Evolutionary conservation across 2,113 vertebrate species (phyloP).

Genomic region (Ictidomys tridecemlineatus): DNA sequence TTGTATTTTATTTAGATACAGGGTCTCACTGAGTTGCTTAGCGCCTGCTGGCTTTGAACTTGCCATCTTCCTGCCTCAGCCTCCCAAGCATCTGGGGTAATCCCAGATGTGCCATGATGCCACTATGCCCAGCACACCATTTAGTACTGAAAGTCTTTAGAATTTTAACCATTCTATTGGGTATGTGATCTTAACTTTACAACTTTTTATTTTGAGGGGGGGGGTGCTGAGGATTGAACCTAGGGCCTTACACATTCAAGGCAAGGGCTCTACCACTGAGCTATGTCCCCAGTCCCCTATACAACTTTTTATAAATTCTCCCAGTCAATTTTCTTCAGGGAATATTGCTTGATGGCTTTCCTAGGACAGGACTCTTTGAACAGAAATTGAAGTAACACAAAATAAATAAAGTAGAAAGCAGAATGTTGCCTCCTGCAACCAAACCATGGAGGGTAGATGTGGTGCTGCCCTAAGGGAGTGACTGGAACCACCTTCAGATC

Average conservation of each 20-base stretch:
- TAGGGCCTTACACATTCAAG: no score
- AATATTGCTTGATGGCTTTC: not conserved
- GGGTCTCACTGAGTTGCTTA: no score
- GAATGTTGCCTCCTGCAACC: not conserved
- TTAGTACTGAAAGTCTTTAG: not conserved
- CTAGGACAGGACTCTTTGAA: slow-evolving; percentile 18
- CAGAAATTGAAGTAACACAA: not conserved
- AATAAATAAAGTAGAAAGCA: not conserved
- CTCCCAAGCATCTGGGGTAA: no score
- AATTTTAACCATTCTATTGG: not conserved
- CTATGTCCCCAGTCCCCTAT: not conserved
- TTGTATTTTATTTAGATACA: no score
- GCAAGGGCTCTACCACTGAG: no score
- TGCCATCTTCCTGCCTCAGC: no score
- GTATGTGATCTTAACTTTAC: not conserved
- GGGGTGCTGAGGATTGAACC: no score
- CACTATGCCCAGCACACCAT: not conserved
- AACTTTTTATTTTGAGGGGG: not conserved
- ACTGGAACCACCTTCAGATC: not conserved
- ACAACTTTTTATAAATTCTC: slow-evolving; percentile 2
- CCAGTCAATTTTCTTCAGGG: not conserved
- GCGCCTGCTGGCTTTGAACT: no score
- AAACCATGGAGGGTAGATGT: not conserved
- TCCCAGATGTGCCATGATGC: no score
- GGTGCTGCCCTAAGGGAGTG: not conserved